phyloP scores from a whole-genome alignment of 2,113 vertebrate species.

The Dasypus novemcinctus region DNA sequence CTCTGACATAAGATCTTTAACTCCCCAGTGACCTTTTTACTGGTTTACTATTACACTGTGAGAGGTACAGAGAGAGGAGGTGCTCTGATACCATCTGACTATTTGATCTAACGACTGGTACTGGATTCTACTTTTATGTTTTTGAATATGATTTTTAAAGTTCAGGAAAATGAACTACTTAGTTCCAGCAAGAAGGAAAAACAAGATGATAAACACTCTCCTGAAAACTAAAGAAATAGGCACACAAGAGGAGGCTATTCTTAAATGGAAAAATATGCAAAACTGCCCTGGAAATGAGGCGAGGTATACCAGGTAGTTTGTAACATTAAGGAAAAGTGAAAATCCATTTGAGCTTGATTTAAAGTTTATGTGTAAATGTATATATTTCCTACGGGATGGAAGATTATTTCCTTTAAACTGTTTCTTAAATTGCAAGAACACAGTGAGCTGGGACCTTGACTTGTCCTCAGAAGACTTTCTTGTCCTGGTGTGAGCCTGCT shows the following conservation, averaged over 20 bases:
- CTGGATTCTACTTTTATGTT: background rate
- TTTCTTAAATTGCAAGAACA: background rate
- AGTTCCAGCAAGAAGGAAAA: background rate
- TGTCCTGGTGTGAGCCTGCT: background rate
- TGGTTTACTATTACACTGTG: background rate
- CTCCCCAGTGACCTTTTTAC: background rate
- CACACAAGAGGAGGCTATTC: background rate
- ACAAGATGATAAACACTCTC: background rate
- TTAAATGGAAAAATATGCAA: constrained; percentile 47
- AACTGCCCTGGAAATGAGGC: background rate
- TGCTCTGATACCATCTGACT: too few species aligned
- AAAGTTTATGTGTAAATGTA: background rate
- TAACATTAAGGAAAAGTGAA: constrained; percentile 2
- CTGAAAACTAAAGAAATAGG: background rate
- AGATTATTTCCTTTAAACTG: constrained; percentile 5
- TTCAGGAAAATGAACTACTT: background rate
- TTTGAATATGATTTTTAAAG: background rate
- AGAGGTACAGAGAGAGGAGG: background rate
- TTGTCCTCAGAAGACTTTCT: background rate
- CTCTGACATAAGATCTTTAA: background rate
- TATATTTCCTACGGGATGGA: constrained; percentile 7
- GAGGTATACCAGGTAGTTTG: background rate
- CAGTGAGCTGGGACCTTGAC: background rate
- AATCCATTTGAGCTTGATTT: constrained; percentile 23
- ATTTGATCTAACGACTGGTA: background rate